phyloP scores from a whole-genome alignment of 2,797 vertebrate species.

The Austrolebias charrua region DNA sequence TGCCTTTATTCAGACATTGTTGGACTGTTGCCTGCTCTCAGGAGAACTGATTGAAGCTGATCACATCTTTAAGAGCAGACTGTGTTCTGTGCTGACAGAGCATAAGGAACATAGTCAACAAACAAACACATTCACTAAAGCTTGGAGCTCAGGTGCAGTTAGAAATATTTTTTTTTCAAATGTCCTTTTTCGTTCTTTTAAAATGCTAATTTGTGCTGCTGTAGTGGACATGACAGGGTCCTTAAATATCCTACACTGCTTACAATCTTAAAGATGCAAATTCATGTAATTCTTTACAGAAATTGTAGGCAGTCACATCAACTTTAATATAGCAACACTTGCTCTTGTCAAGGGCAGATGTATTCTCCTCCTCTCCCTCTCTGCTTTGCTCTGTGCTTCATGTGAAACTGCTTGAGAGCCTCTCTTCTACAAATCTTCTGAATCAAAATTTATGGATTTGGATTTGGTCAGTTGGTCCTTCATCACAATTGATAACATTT shows the following conservation, averaged over 20 bases:
- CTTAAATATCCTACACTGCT: no score
- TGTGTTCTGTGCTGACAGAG: neutral
- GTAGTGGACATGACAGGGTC: no score
- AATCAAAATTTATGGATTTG: no score
- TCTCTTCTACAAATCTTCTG: no score
- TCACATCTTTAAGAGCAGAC: neutral
- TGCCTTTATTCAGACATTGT: neutral
- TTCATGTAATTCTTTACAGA: neutral
- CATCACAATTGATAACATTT: no score
- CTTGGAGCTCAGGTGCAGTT: neutral
- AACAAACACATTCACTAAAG: no score
- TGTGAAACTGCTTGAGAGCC: no score
- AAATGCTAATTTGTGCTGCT: neutral
- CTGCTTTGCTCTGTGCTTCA: no score
- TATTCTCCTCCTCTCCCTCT: no score
- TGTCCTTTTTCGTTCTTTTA: neutral
- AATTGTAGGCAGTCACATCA: neutral
- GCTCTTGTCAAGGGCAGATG: no score
- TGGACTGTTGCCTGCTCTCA: neutral
- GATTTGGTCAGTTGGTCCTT: no score
- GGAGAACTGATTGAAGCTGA: neutral
- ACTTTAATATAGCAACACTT: no score
- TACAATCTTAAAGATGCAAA: neutral
- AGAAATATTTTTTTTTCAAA: neutral
- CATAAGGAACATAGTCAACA: neutral